Evolutionary conservation across 92 coral and sea anemone species (phyloP).

Genomic region (Heteractis magnifica): DNA sequence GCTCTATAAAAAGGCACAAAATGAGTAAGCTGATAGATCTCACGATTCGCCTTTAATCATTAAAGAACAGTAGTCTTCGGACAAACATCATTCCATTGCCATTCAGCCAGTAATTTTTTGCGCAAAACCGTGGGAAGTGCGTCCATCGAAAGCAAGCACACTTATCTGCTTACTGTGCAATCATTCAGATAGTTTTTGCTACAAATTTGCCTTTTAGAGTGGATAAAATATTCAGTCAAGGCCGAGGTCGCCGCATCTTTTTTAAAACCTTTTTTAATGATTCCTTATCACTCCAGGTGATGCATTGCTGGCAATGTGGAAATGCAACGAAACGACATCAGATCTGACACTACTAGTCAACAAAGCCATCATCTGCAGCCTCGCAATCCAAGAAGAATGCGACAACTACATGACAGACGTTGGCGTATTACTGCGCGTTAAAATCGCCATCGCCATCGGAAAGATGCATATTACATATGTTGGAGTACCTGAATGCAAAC

Average conservation of each 20-base stretch:
- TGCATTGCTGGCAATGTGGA: constrained; percentile 93
- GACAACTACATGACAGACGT: constrained; percentile 98
- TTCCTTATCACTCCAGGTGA: constrained; percentile 56
- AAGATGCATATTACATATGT: constrained; percentile 87
- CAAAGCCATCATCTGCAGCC: constrained; percentile 94
- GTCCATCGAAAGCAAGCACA: too few relatives aligned
- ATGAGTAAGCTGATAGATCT: too few relatives aligned
- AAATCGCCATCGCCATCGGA: constrained; percentile 91
- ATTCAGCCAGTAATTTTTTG: too few relatives aligned
- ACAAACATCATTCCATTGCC: too few relatives aligned
- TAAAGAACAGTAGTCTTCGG: too few relatives aligned
- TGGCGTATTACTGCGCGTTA: constrained; percentile 89
- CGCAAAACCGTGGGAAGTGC: too few relatives aligned
- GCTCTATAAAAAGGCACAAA: too few relatives aligned
- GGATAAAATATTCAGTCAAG: not conserved
- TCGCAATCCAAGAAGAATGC: constrained; percentile 93
- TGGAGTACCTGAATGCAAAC: constrained; percentile 88
- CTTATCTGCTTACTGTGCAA: too few relatives aligned
- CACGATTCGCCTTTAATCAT: too few relatives aligned
- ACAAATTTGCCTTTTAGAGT: too few relatives aligned
- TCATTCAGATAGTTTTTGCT: not conserved
- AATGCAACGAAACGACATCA: constrained; percentile 48
- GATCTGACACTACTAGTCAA: constrained; percentile 73
- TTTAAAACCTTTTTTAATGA: too few relatives aligned
- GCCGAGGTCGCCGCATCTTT: too few relatives aligned